Percentiles rank a stretch among this genome's conserved stretches.
Conservation (phyloP, 1,140 invertebrate genomes). For the Aphaenogaster floridana region DNA sequence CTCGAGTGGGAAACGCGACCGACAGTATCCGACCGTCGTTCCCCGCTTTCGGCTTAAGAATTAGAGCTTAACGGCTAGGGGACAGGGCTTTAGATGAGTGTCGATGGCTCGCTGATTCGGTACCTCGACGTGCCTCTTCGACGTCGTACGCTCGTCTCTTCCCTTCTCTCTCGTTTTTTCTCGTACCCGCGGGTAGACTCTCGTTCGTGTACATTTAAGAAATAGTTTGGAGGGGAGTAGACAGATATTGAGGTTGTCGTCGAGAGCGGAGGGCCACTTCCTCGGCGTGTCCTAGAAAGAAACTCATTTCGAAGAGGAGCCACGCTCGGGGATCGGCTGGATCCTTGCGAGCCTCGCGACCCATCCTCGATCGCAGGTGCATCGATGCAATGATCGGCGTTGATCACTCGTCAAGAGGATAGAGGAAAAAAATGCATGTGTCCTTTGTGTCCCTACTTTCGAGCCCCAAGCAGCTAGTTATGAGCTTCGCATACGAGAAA, state of each 20-base stretch:
- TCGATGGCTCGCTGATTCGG: constrained; percentile 20
- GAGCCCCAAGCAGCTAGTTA: constrained; percentile 86
- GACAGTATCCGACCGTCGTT: constrained; percentile 51
- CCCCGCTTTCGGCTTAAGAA: constrained; percentile 35
- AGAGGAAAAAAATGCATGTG: constrained; percentile 67
- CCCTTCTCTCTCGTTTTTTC: constrained; percentile 10
- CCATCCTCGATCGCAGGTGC: constrained; percentile 48
- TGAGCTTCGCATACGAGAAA: constrained; percentile 81
- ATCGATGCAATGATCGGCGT: constrained; percentile 38
- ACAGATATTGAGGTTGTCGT: constrained; percentile 7
- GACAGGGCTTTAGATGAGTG: constrained; percentile 1
- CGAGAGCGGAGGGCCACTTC: constrained; percentile 25
- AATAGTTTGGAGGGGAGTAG: constrained; percentile 15
- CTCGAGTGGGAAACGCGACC: constrained; percentile 42
- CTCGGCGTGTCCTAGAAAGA: constrained; percentile 58
- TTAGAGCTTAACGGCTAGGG: constrained; percentile 64
- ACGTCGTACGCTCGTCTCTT: neutral
- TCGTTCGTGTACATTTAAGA: constrained; percentile 11
- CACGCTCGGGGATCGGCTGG: constrained; percentile 50
- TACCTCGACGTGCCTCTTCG: constrained; percentile 39
- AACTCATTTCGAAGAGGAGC: constrained; percentile 33
- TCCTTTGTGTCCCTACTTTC: constrained; percentile 82
- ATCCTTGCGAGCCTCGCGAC: neutral
- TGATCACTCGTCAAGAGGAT: constrained; percentile 43
- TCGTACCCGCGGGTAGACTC: neutral